Percentiles rank a stretch among this genome's conserved stretches.
These are phyloP conservation scores for Sabellastarte sp. DNA, from an alignment of 2,888 invertebrate genomes.

Conservation along the genomic window DNA sequence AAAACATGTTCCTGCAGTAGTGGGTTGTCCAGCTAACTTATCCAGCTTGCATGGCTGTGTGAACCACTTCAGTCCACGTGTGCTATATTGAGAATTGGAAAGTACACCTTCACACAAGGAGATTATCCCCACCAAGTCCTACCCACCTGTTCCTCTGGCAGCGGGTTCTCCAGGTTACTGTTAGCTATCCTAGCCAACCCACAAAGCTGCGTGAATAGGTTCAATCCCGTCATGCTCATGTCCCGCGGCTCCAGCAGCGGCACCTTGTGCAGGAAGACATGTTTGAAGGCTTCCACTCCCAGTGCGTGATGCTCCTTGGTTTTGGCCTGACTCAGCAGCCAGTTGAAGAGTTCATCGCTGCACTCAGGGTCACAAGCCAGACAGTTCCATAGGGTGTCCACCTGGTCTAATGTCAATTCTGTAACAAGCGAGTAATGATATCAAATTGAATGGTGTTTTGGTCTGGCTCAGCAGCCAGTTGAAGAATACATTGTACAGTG, in stretches of 20 bases:
- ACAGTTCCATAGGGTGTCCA: constrained; percentile 89
- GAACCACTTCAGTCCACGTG: constrained; percentile 71
- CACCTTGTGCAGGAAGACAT: constrained; percentile 80
- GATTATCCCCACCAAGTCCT: too few species aligned
- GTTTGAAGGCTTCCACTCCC: constrained; percentile 80
- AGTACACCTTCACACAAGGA: too few species aligned
- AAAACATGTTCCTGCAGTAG: too few species aligned
- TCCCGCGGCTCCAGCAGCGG: constrained; percentile 84
- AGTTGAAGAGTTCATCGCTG: constrained; percentile 88
- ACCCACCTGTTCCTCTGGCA: constrained; percentile 62
- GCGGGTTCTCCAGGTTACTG: constrained; percentile 66
- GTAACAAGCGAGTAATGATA: too few species aligned
- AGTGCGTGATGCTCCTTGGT: constrained; percentile 86
- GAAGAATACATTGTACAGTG: too few species aligned
- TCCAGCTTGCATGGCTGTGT: constrained; percentile 82
- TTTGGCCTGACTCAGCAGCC: constrained; percentile 88
- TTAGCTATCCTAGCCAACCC: constrained; percentile 74
- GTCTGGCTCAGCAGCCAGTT: too few species aligned
- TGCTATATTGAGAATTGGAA: too few species aligned
- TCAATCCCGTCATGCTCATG: constrained; percentile 70
- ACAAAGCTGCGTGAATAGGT: constrained; percentile 86
- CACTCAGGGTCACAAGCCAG: constrained; percentile 81
- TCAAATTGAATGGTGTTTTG: too few species aligned
- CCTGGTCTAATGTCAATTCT: constrained; percentile 72
- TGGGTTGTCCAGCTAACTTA: too few species aligned